Conservation (phyloP, 1,140 invertebrate genomes). For the Branchinecta lindahli region DNA sequence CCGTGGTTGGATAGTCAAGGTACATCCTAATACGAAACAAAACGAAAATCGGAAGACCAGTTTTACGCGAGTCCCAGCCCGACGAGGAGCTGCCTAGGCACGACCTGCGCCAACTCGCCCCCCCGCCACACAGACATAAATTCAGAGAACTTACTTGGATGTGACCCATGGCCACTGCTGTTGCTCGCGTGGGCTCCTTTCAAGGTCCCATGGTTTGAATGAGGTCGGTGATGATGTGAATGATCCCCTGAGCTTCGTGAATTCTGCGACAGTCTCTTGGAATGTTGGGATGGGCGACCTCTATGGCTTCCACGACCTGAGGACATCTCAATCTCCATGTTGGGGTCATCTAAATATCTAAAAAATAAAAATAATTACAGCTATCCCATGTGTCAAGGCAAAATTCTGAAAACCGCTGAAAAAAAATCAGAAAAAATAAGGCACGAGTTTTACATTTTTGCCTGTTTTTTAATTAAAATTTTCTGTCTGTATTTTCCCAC, state of each 20-base stretch:
- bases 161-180: conserved; percentile 2
- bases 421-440: too few relatives aligned
- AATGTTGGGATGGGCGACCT: conserved; percentile 29
- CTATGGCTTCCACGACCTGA: conserved; percentile 22
- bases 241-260: too few relatives aligned
- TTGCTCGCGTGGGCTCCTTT: conserved; percentile 4
- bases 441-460: too few relatives aligned
- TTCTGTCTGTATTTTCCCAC: too few relatives aligned
- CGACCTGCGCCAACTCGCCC: conserved; percentile 10
- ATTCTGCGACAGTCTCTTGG: neutral
- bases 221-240: too few relatives aligned
- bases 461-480: too few relatives aligned
- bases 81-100: conserved; percentile 18
- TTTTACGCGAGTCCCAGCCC: conserved; percentile 28
- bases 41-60: too few relatives aligned
- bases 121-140: neutral
- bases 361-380: neutral
- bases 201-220: neutral
- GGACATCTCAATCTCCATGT: conserved; percentile 22
- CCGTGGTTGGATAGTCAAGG: too few relatives aligned
- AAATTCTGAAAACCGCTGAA: neutral
- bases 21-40: too few relatives aligned
- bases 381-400: neutral
- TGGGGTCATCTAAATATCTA: conserved; percentile 33
- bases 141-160: neutral